Evolutionary conservation across 2,113 vertebrate genomes (phyloP).

Genomic region (Nannobrachium achirus): DNA sequence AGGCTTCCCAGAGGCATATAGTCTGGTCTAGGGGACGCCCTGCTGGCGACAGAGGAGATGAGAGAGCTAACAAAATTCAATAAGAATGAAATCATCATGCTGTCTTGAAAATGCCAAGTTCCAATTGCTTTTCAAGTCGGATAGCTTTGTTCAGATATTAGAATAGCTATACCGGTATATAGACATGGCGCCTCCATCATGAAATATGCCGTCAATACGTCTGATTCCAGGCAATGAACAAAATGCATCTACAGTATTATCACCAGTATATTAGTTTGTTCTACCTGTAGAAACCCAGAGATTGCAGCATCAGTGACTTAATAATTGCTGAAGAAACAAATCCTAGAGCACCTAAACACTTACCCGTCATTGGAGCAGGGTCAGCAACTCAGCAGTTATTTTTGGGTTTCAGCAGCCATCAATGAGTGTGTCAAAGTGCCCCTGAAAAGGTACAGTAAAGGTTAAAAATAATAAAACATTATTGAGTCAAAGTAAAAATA

Average conservation of each 20-base stretch:
- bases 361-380: slow-evolving; percentile 97
- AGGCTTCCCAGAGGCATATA: slow-evolving; percentile 28
- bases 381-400: slow-evolving; percentile 97
- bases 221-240: neutral
- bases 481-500: neutral
- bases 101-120: neutral
- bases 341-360: slow-evolving; percentile 66
- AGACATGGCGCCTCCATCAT: neutral
- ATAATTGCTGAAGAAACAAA: neutral
- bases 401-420: slow-evolving; percentile 97
- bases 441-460: slow-evolving; percentile 76
- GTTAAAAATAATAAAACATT: slow-evolving; percentile 22
- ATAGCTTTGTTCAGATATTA: slow-evolving; percentile 10
- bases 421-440: slow-evolving; percentile 98
- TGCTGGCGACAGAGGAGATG: slow-evolving; percentile 48
- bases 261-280: too few species aligned
- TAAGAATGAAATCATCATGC: neutral
- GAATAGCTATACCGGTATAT: neutral
- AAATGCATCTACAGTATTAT: neutral
- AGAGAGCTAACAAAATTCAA: slow-evolving; percentile 2
- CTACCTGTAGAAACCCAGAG: neutral
- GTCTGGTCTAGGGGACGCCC: slow-evolving; percentile 61
- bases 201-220: neutral
- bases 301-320: neutral
- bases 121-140: neutral